Evolutionary conservation across 2,797 vertebrate genomes (phyloP), one percentile per base, ranked within the genome.

Genomic region (Malacoctenus gilli): DNA sequence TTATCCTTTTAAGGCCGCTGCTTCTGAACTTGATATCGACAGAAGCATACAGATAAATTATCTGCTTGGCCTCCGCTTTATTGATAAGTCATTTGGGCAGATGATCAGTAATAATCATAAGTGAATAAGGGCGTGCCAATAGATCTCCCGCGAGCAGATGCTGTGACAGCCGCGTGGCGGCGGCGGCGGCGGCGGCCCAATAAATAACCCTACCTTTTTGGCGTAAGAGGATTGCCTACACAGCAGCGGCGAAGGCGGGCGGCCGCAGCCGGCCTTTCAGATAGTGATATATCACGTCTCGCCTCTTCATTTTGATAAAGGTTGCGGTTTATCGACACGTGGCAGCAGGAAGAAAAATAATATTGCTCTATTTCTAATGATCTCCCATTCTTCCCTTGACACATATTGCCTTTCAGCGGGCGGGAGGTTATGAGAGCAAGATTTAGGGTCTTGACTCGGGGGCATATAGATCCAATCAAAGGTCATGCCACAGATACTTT

Each of bases 81-180:
- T 94, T 89, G 93, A 95, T 93, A 91, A 89, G 84, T 80, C 75
- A 87, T 89, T 91, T 87, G 85, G 73, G 86, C 72, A 86, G 93
- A 92, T 92, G 90, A 94, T 93, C 92, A 87, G 89, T 92, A 94
- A 94, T 94, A 93, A 94, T 92, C 91, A 87, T 91, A 93, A 92
- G 93, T 92, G 92, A 93, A 89, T 89, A 91, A 87, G 80, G 85
- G 78, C 41, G 51, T 68, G 84, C 50, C 63, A 20, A 84, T 87
- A 83, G 68, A 82, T 93, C 91, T 90, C 78, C 70, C 3, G 6
- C 31, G 36, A 53, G 64, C 40, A 84, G 79, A 80, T 68, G 54
- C 4, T 55, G 64, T 78, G 87, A 85, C 88, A 51, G 56, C 23
- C 2, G 0, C 49, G 5, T 8, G 64, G 65, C 70, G 56, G 37